Percentiles rank a stretch among this genome's conserved stretches.
Conservation (phyloP, 2,888 invertebrate genomes). For the Amphipyra berbera region DNA sequence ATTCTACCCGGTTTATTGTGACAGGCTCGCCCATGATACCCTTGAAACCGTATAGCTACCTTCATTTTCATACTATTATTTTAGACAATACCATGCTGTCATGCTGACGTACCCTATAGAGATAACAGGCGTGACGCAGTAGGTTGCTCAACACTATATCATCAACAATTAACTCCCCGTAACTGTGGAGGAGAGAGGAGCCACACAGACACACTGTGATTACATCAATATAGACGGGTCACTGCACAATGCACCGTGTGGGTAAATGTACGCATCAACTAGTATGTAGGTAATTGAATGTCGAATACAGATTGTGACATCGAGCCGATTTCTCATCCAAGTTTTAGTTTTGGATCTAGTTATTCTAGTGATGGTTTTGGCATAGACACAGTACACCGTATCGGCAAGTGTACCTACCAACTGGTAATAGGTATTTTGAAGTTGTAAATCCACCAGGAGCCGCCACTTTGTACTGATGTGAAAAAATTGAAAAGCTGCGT, state of each 20-base stretch:
- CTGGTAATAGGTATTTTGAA: no score
- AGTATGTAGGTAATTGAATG: slow-evolving; percentile 66
- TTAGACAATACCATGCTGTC: no score
- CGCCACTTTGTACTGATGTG: no score
- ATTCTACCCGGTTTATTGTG: no score
- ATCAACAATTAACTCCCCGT: background rate
- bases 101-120: background rate
- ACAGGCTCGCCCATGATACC: no score
- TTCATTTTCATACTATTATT: no score
- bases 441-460: no score
- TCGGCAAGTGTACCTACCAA: no score
- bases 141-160: background rate
- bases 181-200: background rate
- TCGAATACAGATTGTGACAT: slow-evolving; percentile 34
- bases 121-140: background rate
- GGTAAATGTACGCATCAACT: slow-evolving; percentile 35
- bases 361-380: background rate
- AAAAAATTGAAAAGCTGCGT: no score
- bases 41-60: no score
- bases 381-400: no score
- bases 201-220: slow-evolving; percentile 9
- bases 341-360: background rate
- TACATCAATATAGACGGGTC: slow-evolving; percentile 24
- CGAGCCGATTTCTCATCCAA: no score
- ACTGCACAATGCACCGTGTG: slow-evolving; percentile 50